Conservation (phyloP, 2,113 vertebrate species). For the Lipophrys pholis region DNA sequence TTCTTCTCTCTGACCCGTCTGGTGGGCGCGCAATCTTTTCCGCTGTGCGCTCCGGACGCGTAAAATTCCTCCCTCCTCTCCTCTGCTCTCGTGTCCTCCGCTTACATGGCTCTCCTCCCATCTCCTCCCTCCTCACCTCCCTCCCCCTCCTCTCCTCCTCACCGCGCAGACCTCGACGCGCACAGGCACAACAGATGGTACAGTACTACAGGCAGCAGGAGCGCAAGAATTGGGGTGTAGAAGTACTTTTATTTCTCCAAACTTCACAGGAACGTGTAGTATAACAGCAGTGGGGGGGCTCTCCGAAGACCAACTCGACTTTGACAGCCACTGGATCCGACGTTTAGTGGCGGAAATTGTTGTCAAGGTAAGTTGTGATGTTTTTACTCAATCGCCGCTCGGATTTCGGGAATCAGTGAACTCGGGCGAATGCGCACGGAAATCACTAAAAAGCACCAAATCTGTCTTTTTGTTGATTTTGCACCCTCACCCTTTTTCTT, state of each 20-base stretch:
- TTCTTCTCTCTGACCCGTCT: constrained; percentile 20
- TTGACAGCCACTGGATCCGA: constrained; percentile 57
- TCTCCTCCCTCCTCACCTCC: background rate
- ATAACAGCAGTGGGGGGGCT: constrained; percentile 1
- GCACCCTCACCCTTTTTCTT: background rate
- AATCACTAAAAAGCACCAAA: background rate
- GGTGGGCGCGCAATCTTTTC: constrained; percentile 30
- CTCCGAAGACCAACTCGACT: constrained; percentile 47
- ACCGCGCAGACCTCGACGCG: constrained; percentile 52
- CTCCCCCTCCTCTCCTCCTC: constrained; percentile 14
- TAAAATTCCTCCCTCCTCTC: background rate
- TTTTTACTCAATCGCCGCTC: constrained; percentile 16
- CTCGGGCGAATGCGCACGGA: background rate
- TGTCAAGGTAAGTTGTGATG: constrained; percentile 70
- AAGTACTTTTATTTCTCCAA: constrained; percentile 58
- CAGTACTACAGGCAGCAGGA: constrained; percentile 61
- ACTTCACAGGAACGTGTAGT: constrained; percentile 47
- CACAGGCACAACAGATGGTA: constrained; percentile 75
- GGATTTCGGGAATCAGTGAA: constrained; percentile 10
- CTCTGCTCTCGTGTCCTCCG: background rate
- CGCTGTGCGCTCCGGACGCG: constrained; percentile 32
- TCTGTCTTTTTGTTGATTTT: background rate
- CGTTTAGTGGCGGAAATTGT: constrained; percentile 57
- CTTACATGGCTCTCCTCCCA: background rate
- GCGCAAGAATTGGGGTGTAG: constrained; percentile 51